Conservation (phyloP, 2,888 invertebrate species). For the Baronia brevicornis region DNA sequence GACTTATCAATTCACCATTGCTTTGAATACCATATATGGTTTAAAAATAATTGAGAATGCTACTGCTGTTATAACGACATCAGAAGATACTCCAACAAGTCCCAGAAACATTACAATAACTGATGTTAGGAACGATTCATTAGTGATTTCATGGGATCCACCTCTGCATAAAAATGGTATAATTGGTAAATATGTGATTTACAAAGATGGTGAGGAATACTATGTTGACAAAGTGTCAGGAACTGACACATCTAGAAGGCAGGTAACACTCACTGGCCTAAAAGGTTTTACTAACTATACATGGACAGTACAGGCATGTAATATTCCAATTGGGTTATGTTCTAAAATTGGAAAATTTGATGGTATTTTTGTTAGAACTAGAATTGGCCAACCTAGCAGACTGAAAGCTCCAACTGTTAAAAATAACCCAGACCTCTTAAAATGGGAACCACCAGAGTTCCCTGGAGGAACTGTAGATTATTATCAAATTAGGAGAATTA, state of each 20-base stretch:
- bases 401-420: conserved; percentile 42
- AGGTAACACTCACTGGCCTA: conserved; percentile 50
- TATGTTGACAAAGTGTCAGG: conserved; percentile 35
- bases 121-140: conserved; percentile 77
- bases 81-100: conserved; percentile 78
- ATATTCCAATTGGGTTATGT: conserved; percentile 71
- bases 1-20: conserved; percentile 82
- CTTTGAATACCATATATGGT: conserved; percentile 71
- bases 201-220: conserved; percentile 51
- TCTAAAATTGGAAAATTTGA: conserved; percentile 70
- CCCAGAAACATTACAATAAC: conserved; percentile 77
- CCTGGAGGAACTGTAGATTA: conserved; percentile 73
- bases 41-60: conserved; percentile 55
- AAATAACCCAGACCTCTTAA: conserved; percentile 42
- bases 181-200: conserved; percentile 79
- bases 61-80: conserved; percentile 80
- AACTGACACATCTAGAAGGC: conserved; percentile 37
- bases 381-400: conserved; percentile 76
- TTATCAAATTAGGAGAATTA: conserved; percentile 71
- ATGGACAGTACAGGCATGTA: conserved; percentile 83
- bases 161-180: conserved; percentile 84
- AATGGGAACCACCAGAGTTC: conserved; percentile 68
- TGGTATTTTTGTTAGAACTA: conserved; percentile 71
- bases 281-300: conserved; percentile 80
- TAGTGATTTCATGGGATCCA: conserved; percentile 79